Evolutionary conservation across 2,888 invertebrate genomes (phyloP), one percentile per base, ranked within the genome.

Genomic region (Brachycybe producta): DNA sequence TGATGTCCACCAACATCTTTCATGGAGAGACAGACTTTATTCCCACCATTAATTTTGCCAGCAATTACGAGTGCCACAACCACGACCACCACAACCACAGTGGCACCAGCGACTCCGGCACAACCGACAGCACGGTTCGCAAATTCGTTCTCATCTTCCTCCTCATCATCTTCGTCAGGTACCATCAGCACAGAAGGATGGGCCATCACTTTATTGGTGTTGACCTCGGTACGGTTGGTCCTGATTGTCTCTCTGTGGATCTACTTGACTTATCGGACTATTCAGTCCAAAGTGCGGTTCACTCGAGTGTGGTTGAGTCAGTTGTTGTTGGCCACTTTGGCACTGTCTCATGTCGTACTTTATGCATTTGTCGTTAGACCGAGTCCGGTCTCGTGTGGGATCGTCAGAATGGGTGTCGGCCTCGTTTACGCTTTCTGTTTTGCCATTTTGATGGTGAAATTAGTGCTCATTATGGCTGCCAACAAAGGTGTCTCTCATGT

Each of bases 401-500:
- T 84, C 27, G 79, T 84, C 55, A 76, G 87, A 46, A 80, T 87
- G 59, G 84, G 83, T 35, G 15, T 53, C n/a, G 88, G 88, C 45
- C 76, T 86, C 7, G 83, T 85, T 59, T 72, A 71, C 57, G 82
- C 86, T 47, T 75, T 91, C 50, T 84, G 88, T 54, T 92, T 90
- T 68, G 84, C 88, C 35, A 84, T 91, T 0, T 75, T 94, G 44
- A 75, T 92, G 60, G 91, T 92, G 57, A 92, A 94, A 70, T 85
- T 53, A 15, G 2, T 45, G 7, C 23, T 51, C 34, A 50, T 45
- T 2, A 26, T 39, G 5, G 42, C 53, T 21, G 45, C 17, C 17
- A 19, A 53, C 24, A 50, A 36, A 49, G 53, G 53, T 50, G 35
- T 23, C n/a, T n/a, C n/a, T n/a, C n/a, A n/a, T n/a, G n/a, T n/a